Evolutionary conservation across 2,113 vertebrate species (phyloP), one percentile per base, ranked within the genome.

Genomic region (Festucalex cinctus): DNA sequence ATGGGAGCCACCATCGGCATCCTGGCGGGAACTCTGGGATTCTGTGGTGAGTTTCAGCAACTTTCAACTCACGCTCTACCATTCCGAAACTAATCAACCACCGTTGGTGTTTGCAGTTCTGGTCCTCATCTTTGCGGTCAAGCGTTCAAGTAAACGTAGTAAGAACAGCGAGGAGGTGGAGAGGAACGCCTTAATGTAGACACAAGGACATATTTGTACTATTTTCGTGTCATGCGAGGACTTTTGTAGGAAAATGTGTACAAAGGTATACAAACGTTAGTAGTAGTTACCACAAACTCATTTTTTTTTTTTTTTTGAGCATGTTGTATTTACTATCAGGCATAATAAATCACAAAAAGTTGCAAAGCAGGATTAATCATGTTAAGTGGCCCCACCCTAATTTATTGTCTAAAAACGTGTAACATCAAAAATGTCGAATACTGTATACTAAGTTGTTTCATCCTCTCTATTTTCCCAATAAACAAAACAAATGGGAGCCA

Each of bases 1-100:
- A 0, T 86, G 36, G 61, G 82, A 60, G 0, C 68, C 69, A 93
- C 91, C 41, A 41, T 91, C 16, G 91, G 81, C 10, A 90, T 92
- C 72, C 81, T 93, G 39, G 89, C 0, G 5, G 90, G 90, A 36
- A 56, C 67, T 13, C 0, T 92, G 1, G 90, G 73, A 70, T 91
- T 92, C 68, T 83, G 88, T 7, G 0, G 92, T 93, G 79, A 91
- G 87, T 82, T 28, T 41, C 12, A 32, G 61, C 13, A 53, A 49
- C 39, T 36, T 5, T 24, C 39, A 14, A 14, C 6, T 48, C 19
- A 13, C 19, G 20, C 62, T 7, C 19, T 14, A 5, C 26, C 51
- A 10, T 60, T 3, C n/a, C 24, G 49, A 46, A 24, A 8, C 26
- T 24, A 1, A 44, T 9, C 6, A 26, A 56, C 13, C 9, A 49